A percentile compares a stretch with the other conserved stretches of the same genome.
phyloP scores from a whole-genome alignment of 2,888 invertebrate genomes.

The Chelonus formosanus region DNA sequence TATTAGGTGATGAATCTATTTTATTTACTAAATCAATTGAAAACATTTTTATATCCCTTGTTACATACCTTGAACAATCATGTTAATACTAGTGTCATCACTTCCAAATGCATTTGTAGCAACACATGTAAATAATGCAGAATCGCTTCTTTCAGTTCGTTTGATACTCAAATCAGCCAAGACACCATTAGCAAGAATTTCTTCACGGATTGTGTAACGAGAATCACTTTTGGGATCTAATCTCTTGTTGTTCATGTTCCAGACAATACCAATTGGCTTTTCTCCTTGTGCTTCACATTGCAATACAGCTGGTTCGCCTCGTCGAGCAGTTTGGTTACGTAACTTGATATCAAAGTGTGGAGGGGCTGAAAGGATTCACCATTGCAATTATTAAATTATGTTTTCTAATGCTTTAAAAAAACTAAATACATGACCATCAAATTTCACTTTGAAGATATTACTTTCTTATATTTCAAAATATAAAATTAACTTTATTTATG shows the following conservation, averaged over 20 bases:
- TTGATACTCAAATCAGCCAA: conserved; percentile 89
- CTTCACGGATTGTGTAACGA: conserved; percentile 85
- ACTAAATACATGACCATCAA: no score
- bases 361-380: conserved; percentile 72
- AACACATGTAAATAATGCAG: conserved; percentile 89
- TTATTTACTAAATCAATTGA: no score
- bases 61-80: conserved; percentile 85
- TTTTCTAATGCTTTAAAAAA: no score
- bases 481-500: no score
- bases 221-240: conserved; percentile 89
- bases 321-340: conserved; percentile 88
- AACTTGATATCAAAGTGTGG: conserved; percentile 93
- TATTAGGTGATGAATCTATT: background rate
- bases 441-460: no score
- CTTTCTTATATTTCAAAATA: no score
- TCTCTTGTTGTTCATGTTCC: conserved; percentile 95
- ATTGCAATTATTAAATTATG: no score
- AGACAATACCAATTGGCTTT: conserved; percentile 92
- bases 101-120: conserved; percentile 94
- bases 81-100: conserved; percentile 93
- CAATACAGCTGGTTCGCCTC: conserved; percentile 89
- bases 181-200: conserved; percentile 87
- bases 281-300: conserved; percentile 94
- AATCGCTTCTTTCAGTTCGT: conserved; percentile 87
- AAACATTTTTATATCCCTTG: no score